Evolutionary conservation across 2,888 invertebrate species (phyloP).

Genomic region (Invenusta paracnida): DNA sequence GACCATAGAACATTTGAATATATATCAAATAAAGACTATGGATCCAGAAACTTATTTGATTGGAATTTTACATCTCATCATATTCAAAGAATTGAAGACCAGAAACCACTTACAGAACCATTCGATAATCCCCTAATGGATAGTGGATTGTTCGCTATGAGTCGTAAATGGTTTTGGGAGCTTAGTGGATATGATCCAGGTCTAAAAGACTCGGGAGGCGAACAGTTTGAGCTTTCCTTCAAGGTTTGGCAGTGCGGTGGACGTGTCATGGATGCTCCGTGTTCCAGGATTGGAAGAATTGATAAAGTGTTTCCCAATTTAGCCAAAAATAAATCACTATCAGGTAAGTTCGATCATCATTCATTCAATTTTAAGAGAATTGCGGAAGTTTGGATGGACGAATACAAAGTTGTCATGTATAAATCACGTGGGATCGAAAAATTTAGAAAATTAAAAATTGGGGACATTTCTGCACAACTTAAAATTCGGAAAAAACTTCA

Average conservation of each 20-base stretch:
- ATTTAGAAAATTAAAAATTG: conserved; percentile 67
- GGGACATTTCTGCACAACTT: conserved; percentile 74
- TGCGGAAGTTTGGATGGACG: conserved; percentile 98
- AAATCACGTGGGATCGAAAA: conserved; percentile 70
- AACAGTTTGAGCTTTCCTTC: conserved; percentile 94
- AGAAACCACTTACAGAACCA: conserved; percentile 72
- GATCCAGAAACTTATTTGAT: conserved; percentile 87
- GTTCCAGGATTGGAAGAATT: conserved; percentile 80
- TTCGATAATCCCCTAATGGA: conserved; percentile 92
- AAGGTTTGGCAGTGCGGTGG: conserved; percentile 98
- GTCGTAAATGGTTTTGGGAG: conserved; percentile 85
- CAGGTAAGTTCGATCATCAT: conserved; percentile 78
- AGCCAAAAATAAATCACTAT: too few relatives aligned
- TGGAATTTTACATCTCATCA: conserved; percentile 92
- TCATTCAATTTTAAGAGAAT: conserved; percentile 66
- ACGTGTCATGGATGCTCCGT: conserved; percentile 81
- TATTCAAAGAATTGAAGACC: conserved; percentile 67
- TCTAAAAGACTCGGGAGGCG: conserved; percentile 89
- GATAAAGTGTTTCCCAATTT: conserved; percentile 73
- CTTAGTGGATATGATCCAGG: conserved; percentile 71
- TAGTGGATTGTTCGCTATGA: conserved; percentile 89
- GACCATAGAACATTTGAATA: conserved; percentile 86
- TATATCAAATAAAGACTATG: conserved; percentile 86
- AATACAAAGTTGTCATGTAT: conserved; percentile 82
- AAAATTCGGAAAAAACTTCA: conserved; percentile 71